Base-by-base conservation (phyloP, 2,888 invertebrate species). In the Cataglyphis livida region DNA sequence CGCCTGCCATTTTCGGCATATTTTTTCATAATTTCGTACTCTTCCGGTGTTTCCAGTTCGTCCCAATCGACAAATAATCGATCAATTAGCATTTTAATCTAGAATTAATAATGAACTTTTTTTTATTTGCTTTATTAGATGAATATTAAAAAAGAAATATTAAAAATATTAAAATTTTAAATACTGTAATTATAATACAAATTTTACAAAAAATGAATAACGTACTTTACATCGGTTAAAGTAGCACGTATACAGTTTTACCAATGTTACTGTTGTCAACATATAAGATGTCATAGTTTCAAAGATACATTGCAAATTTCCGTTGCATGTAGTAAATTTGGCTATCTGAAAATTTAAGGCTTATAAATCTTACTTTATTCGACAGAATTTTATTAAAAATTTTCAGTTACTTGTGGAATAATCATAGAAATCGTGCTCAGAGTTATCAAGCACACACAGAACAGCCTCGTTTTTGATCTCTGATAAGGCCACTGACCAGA, bases 61-160 rank as follows among this genome's bases (percentile, higher is more conserved):
- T 78, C 12, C 70, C 78, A 78, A 5, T 78, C 78, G 44, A 41
- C 18, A 18, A 78, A 78, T 21, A 78, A 9, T 7, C 44, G 71
- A 21, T 78, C 71, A 3, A 59, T 28, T 12, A 78, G 15, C 15
- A 41, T 9, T 78, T 70, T 78, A 5, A 78, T 70, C 78, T 78
- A 41, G 3, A 1, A 28, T 73, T 73, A 57, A 73, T 57, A 57
- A 57, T 38, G 25, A 18, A 12, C 10, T 54, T 54, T 66, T 4
- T 44, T 18, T 28, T 32, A 44, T 62, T 32, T n/a, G 25, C 10
- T 32, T 12, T 61, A 44, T 44, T 44, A 44, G 5, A 18, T 44
- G 1, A 1, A 21, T 21, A 21, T 21, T 21, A 21, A 21, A 21
- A 21, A 21, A 21, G 21, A 21, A 44, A 44, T 44, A 18, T 44